Evolutionary conservation across 1,140 invertebrate genomes (phyloP).

Genomic region (Drosophila ohnishii): DNA sequence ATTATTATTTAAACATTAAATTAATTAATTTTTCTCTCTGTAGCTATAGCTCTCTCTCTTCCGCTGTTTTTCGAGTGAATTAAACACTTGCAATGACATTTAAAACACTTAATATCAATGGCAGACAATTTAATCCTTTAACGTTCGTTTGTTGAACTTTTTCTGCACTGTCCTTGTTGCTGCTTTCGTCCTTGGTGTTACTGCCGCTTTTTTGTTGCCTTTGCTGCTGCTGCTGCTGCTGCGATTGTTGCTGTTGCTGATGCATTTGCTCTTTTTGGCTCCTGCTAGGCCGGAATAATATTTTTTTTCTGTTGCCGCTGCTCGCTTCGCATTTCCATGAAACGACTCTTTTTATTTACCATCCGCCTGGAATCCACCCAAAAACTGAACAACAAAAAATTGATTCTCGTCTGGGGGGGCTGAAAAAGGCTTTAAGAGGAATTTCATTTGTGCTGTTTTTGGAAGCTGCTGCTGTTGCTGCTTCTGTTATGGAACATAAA

Average conservation of each 20-base stretch:
- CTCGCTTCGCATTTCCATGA: constrained; percentile 29
- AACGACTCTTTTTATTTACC: constrained; percentile 36
- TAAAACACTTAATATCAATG: constrained; percentile 80
- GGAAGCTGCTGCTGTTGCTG: background rate
- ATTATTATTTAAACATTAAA: background rate
- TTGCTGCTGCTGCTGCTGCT: constrained; percentile 28
- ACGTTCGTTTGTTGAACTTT: constrained; percentile 77
- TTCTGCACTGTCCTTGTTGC: constrained; percentile 49
- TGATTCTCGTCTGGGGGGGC: constrained; percentile 38
- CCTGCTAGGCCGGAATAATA: constrained; percentile 51
- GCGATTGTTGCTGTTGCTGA: constrained; percentile 25
- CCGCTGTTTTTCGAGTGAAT: constrained; percentile 53
- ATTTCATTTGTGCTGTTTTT: constrained; percentile 32
- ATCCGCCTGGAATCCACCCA: constrained; percentile 34
- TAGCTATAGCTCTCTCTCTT: background rate
- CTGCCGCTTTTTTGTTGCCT: constrained; percentile 18
- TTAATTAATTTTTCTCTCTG: constrained; percentile 2
- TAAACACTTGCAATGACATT: constrained; percentile 80
- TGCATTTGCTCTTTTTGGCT: constrained; percentile 45
- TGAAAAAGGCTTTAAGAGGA: constrained; percentile 34
- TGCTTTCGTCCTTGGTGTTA: constrained; percentile 31
- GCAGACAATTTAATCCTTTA: constrained; percentile 80
- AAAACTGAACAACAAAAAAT: constrained; percentile 41
- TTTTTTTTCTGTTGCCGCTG: constrained; percentile 57
- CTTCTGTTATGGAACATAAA: constrained; percentile 58